These are phyloP conservation scores for Cuculus canorus DNA, from an alignment of 2,797 vertebrate species.

Conservation along the genomic window DNA sequence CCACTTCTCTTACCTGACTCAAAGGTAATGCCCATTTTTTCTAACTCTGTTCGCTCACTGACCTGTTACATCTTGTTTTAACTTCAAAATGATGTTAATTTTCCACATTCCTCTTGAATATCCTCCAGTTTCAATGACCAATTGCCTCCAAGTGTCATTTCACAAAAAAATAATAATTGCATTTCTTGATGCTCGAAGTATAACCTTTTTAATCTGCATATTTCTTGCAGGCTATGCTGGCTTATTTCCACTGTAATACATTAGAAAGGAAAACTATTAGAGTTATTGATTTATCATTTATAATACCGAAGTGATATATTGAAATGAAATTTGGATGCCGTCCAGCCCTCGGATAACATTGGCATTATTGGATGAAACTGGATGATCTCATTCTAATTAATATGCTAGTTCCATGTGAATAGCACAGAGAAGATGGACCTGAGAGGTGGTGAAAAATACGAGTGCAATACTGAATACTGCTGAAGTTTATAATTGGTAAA, in stretches of 20 bases:
- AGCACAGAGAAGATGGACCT: background rate
- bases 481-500: background rate
- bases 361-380: constrained; percentile 66
- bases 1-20: background rate
- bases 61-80: constrained; percentile 28
- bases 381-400: constrained; percentile 79
- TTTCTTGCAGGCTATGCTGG: constrained; percentile 70
- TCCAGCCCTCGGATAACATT: constrained; percentile 77
- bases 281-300: constrained; percentile 91
- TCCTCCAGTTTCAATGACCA: constrained; percentile 47
- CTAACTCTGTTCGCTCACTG: constrained; percentile 9
- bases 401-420: constrained; percentile 34
- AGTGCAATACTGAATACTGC: background rate
- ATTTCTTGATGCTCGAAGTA: constrained; percentile 57
- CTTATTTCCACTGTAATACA: constrained; percentile 76
- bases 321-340: constrained; percentile 80
- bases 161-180: constrained; percentile 49
- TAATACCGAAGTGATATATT: constrained; percentile 84
- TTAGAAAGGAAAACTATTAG: constrained; percentile 84
- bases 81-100: constrained; percentile 37
- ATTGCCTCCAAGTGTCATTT: background rate
- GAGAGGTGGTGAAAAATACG: background rate
- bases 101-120: constrained; percentile 32
- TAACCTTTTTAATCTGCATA: constrained; percentile 73
- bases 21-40: constrained; percentile 54